Conservation (phyloP, 2,797 vertebrate species). For the Catharus ustulatus region DNA sequence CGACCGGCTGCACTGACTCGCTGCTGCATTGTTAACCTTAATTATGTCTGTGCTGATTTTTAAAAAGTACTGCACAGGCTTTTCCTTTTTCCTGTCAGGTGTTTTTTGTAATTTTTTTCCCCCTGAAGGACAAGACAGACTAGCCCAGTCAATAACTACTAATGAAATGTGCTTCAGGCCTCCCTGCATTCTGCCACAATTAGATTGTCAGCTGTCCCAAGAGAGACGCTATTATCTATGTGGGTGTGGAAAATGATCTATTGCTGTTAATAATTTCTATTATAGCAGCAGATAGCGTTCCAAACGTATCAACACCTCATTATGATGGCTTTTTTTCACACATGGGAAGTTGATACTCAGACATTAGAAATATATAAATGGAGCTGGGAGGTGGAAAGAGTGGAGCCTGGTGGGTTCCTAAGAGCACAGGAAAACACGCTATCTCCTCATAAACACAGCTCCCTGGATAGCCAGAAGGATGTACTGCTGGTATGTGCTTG, state of each 20-base stretch:
- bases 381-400: background rate
- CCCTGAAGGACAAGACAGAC: background rate
- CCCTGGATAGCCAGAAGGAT: background rate
- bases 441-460: background rate
- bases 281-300: background rate
- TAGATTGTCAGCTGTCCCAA: constrained; percentile 15
- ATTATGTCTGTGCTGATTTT: constrained; percentile 45
- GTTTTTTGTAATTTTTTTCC: background rate
- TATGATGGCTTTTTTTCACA: background rate
- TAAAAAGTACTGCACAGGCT: constrained; percentile 7
- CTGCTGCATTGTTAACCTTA: constrained; percentile 51
- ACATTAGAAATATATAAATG: background rate
- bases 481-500: accelerated
- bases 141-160: background rate
- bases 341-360: background rate
- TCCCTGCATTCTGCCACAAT: constrained; percentile 16
- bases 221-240: background rate
- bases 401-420: background rate
- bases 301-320: constrained; percentile 8
- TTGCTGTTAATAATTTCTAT: background rate
- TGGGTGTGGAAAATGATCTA: constrained; percentile 33
- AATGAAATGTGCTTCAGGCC: constrained; percentile 26
- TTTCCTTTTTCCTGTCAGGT: constrained; percentile 69
- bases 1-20: background rate
- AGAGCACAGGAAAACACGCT: background rate